These are phyloP conservation scores for Heliornis fulica DNA, from an alignment of 2,113 vertebrate genomes.

Conservation along the genomic window DNA sequence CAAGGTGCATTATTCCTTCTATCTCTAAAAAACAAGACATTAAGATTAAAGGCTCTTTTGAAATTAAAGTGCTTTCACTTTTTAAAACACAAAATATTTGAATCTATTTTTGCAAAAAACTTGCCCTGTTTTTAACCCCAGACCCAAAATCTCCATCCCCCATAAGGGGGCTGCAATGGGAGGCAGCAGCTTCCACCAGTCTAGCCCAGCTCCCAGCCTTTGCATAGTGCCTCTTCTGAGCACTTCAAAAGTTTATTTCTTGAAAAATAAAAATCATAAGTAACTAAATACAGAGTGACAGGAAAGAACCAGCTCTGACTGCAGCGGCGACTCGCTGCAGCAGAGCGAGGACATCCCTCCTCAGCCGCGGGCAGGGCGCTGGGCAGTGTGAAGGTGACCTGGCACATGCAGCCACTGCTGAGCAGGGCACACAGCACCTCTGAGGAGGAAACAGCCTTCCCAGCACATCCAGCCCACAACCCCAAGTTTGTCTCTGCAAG, in stretches of 20 bases:
- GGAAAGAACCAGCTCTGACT: fast-evolving
- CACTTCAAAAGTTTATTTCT: neutral
- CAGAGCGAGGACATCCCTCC: neutral
- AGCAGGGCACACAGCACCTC: neutral
- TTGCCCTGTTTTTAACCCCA: neutral
- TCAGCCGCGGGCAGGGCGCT: neutral
- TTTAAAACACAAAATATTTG: neutral
- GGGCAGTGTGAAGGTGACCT: neutral
- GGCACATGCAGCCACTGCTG: no score
- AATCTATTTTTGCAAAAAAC: neutral
- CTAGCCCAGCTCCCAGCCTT: neutral
- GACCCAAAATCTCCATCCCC: neutral
- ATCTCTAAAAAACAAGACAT: neutral
- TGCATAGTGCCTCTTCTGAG: neutral
- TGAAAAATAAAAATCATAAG: neutral
- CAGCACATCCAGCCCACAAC: neutral
- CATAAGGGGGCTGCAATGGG: neutral
- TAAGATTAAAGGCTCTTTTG: neutral
- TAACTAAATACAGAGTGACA: fast-evolving
- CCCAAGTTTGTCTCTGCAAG: neutral
- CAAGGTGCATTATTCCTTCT: neutral
- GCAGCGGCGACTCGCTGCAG: neutral
- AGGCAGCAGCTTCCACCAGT: neutral
- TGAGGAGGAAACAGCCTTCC: neutral
- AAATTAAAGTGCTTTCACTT: neutral